phyloP scores from a whole-genome alignment of 2,888 invertebrate species.

The Metellina segmentata region DNA sequence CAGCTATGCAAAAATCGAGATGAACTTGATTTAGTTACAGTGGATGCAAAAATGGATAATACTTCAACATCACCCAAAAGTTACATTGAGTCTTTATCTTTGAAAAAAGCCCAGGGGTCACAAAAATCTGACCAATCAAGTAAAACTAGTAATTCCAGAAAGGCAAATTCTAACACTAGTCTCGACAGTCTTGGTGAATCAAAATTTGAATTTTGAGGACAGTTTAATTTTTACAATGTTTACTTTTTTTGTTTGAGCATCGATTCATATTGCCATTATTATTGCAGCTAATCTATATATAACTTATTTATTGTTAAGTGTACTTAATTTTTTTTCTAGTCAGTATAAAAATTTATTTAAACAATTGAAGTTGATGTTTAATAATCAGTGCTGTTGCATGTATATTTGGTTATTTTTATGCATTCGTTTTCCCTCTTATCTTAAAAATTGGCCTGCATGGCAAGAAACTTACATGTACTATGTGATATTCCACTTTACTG shows the following conservation, averaged over 20 bases:
- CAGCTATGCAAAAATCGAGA: not conserved
- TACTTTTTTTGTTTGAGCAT: too few relatives aligned
- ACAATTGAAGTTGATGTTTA: not conserved
- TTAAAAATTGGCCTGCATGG: not conserved
- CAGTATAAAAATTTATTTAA: not conserved
- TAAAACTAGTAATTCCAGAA: not conserved
- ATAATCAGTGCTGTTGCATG: not conserved
- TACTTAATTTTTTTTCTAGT: too few relatives aligned
- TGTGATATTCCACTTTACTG: too few relatives aligned
- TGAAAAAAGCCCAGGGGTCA: constrained; percentile 2
- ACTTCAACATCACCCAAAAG: not conserved
- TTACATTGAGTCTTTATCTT: not conserved
- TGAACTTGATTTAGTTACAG: not conserved
- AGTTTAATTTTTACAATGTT: too few relatives aligned
- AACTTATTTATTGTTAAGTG: too few relatives aligned
- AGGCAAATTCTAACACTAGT: constrained; percentile 4
- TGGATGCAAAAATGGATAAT: not conserved
- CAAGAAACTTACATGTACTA: not conserved
- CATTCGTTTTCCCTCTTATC: too few relatives aligned
- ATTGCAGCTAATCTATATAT: too few relatives aligned
- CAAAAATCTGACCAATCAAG: not conserved
- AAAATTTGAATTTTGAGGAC: constrained; percentile 10
- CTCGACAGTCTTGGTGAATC: constrained; percentile 15
- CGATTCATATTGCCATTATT: too few relatives aligned
- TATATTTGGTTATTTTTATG: too few relatives aligned